Conservation (phyloP, 2,888 invertebrate species). For the Drosophila anomalata region DNA sequence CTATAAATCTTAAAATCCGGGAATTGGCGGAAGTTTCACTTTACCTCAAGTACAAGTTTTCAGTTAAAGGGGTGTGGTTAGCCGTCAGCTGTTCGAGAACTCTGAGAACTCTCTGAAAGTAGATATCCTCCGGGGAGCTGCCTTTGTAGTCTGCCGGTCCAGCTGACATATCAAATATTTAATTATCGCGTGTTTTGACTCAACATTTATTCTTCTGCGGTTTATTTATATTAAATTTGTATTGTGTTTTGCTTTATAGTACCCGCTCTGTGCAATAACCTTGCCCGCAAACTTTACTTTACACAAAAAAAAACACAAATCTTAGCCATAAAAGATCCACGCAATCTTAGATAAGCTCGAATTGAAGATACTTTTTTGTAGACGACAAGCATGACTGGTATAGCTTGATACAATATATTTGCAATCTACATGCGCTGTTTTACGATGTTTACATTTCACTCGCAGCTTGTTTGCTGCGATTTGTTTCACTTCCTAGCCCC, state of each 20-base stretch:
- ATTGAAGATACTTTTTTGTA: constrained; percentile 47
- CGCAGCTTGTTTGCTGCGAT: constrained; percentile 28
- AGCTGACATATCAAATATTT: constrained; percentile 70
- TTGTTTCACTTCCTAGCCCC: constrained; percentile 56
- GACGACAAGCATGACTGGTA: constrained; percentile 55
- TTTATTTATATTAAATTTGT: constrained; percentile 18
- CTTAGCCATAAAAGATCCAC: constrained; percentile 6
- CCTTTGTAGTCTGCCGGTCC: constrained; percentile 54
- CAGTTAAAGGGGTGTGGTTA: constrained; percentile 19
- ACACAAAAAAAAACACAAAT: constrained; percentile 22
- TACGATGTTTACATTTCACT: constrained; percentile 60
- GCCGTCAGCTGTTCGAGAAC: constrained; percentile 5
- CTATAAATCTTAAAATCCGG: constrained; percentile 35
- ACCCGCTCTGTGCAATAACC: constrained; percentile 62
- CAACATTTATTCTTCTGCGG: constrained; percentile 46
- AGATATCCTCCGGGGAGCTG: background rate
- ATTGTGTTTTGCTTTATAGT: constrained; percentile 29
- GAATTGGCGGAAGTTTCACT: constrained; percentile 35
- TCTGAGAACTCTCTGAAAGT: constrained; percentile 2
- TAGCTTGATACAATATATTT: constrained; percentile 25
- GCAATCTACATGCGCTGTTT: constrained; percentile 26
- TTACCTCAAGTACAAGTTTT: background rate
- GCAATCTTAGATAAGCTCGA: constrained; percentile 68
- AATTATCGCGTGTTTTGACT: constrained; percentile 59
- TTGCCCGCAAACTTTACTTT: constrained; percentile 56